Evolutionary conservation across 2,797 vertebrate species (phyloP).

Genomic region (Myotis planiceps): DNA sequence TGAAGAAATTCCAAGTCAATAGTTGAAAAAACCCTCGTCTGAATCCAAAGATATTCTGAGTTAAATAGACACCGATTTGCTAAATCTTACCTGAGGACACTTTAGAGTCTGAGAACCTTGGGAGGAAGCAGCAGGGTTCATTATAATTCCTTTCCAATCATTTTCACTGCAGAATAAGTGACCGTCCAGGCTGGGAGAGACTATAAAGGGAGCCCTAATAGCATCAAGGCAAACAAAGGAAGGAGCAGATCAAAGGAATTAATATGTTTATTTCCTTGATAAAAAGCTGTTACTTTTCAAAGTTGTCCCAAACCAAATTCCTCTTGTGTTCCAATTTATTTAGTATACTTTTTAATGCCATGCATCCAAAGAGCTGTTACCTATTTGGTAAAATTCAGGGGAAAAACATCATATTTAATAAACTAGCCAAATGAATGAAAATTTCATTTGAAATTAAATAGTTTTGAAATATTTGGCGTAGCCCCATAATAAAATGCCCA

Average conservation of each 20-base stretch:
- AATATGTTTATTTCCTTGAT: constrained; percentile 10
- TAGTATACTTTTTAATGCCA: constrained; percentile 65
- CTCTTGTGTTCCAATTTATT: constrained; percentile 52
- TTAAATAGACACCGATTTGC: background rate
- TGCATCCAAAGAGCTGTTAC: constrained; percentile 49
- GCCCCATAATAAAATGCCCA: constrained; percentile 37
- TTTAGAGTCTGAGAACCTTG: background rate
- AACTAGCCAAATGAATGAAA: constrained; percentile 65
- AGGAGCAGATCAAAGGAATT: constrained; percentile 27
- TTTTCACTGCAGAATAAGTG: background rate
- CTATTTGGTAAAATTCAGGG: constrained; percentile 8
- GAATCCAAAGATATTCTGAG: background rate
- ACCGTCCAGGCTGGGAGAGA: background rate
- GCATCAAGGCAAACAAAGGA: background rate
- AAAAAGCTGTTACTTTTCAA: constrained; percentile 42
- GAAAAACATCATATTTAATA: constrained; percentile 58
- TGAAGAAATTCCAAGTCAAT: background rate
- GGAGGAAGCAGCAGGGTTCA: background rate
- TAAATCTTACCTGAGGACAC: background rate
- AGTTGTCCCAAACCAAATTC: constrained; percentile 46
- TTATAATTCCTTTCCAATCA: background rate
- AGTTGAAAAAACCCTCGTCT: background rate
- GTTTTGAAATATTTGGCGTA: constrained; percentile 71
- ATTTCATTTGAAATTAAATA: constrained; percentile 68
- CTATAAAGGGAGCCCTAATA: background rate